Conservation (phyloP, 2,797 vertebrate genomes). For the Okamejei kenojei region DNA sequence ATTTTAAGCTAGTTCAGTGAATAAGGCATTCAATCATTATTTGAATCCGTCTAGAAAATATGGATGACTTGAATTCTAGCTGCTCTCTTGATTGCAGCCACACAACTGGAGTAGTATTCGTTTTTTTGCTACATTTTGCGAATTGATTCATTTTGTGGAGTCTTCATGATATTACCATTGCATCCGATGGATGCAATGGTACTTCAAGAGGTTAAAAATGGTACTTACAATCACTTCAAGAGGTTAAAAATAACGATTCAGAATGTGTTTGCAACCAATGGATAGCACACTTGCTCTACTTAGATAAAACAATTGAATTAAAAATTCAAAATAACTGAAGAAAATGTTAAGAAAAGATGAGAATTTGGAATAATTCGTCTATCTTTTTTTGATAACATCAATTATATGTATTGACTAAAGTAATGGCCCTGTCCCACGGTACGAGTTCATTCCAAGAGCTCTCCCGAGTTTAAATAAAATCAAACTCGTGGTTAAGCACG, state of each 20-base stretch:
- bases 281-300: too few species aligned
- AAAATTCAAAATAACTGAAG: background rate
- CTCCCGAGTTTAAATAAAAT: too few species aligned
- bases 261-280: background rate
- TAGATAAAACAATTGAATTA: background rate
- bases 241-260: background rate
- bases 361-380: background rate
- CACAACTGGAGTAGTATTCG: background rate
- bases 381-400: background rate
- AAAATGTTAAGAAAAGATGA: background rate
- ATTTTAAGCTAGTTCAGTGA: background rate
- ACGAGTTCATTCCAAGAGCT: too few species aligned
- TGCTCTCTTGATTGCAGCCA: background rate
- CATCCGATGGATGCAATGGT: background rate
- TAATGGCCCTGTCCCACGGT: background rate
- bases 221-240: too few species aligned
- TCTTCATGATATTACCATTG: background rate
- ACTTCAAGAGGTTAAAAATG: background rate
- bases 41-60: background rate
- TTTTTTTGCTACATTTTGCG: background rate
- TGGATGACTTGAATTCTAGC: background rate
- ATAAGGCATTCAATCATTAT: too few species aligned
- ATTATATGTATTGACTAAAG: background rate
- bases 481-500: too few species aligned
- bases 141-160: background rate